Evolutionary conservation across 2,888 invertebrate species (phyloP).

Genomic region (Melolontha melolontha): DNA sequence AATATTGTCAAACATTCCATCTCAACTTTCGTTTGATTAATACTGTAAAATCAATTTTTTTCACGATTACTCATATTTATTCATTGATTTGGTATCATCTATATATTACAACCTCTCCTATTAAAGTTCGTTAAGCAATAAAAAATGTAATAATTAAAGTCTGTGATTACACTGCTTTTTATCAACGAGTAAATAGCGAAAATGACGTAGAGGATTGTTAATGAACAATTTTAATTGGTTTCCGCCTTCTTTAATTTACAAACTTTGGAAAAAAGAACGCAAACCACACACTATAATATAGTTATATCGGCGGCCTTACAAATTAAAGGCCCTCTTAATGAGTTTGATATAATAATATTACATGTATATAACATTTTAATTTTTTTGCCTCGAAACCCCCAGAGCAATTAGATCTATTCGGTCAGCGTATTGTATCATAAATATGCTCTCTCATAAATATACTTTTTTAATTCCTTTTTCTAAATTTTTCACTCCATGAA

Average conservation of each 20-base stretch:
- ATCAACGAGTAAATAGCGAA: not conserved
- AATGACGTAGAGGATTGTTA: constrained; percentile 5
- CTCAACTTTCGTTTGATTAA: too few relatives aligned
- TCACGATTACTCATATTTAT: too few relatives aligned
- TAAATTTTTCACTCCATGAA: too few relatives aligned
- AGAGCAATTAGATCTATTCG: constrained; percentile 7
- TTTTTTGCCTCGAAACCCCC: constrained; percentile 9
- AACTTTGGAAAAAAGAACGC: constrained; percentile 11
- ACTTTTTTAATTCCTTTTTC: too few relatives aligned
- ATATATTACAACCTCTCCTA: too few relatives aligned
- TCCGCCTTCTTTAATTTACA: constrained; percentile 32
- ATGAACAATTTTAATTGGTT: constrained; percentile 30
- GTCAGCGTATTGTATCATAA: not conserved
- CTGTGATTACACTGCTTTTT: too few relatives aligned
- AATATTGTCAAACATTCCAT: too few relatives aligned
- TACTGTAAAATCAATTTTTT: too few relatives aligned
- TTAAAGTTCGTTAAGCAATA: too few relatives aligned
- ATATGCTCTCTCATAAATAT: too few relatives aligned
- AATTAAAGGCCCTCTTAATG: constrained; percentile 23
- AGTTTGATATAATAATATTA: constrained; percentile 22
- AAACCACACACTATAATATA: constrained; percentile 1
- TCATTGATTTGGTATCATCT: too few relatives aligned
- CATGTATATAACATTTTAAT: not conserved
- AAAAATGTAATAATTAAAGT: too few relatives aligned
- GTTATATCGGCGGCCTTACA: constrained; percentile 17